Evolutionary conservation across 2,888 invertebrate species (phyloP), one percentile per base, ranked within the genome.

Genomic region (Aphodius granarius): DNA sequence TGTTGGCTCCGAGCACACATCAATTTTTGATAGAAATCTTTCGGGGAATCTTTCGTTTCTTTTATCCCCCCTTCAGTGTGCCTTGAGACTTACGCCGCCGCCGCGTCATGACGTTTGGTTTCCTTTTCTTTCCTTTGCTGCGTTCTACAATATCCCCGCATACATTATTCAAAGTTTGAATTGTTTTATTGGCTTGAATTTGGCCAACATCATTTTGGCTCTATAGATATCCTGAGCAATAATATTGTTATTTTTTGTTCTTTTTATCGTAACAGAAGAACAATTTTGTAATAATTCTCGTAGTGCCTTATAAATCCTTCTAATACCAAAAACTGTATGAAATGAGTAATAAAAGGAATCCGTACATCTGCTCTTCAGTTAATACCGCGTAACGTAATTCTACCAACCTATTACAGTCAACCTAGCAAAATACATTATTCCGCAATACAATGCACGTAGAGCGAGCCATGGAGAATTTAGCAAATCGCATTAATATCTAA

Each of bases 1-100:
- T 81, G 81, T 82, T 81, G 80, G 79, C 74, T 77, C 78, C 79
- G 79, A 80, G 80, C 78, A 78, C 81, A 80, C 83, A 82, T 83
- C 83, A 83, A 82, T 81, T 82, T 81, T 81, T 82, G 83, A 83
- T 82, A 82, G 82, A 80, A 83, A 83, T 83, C 83, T 83, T 82
- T n/a, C 77, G 73, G 81, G 79, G 81, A 81, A 81, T 82, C 80
- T 81, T 79, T 79, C 76, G 75, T 77, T 75, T 77, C 74, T 17
- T 74, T 20, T 71, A 18, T 74, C 43, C 64, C 68, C 74, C 63
- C 43, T 43, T 9, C 43, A 43, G 43, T 3, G 43, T 2, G 3
- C 43, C 43, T 43, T 43, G 43, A 43, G 43, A 43, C 43, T 43
- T 43, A 9, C 9, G 13, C 43, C 43, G 1, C 13, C 1, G 43